Evolutionary conservation across 2,888 invertebrate species (phyloP).

Genomic region (Tipula unca): DNA sequence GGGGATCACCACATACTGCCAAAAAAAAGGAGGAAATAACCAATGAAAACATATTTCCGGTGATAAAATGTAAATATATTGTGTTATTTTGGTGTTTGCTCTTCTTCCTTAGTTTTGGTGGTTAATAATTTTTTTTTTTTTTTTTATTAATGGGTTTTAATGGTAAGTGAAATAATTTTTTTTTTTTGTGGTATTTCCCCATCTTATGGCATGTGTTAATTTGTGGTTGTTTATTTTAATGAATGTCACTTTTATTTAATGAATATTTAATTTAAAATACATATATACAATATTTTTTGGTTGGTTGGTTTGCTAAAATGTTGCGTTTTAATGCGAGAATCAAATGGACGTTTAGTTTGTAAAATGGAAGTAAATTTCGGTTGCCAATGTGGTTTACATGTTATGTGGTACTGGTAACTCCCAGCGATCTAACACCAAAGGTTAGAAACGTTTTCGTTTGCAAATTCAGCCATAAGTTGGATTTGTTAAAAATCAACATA

Average conservation of each 20-base stretch:
- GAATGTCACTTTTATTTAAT: slow-evolving; percentile 8
- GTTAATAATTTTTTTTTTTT: not conserved
- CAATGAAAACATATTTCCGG: slow-evolving; percentile 21
- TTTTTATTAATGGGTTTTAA: not conserved
- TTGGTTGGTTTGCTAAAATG: not conserved
- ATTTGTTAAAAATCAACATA: too few species aligned
- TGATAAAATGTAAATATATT: slow-evolving; percentile 14
- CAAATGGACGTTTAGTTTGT: not conserved
- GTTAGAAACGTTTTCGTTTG: too few species aligned
- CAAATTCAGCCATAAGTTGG: too few species aligned
- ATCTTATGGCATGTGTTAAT: slow-evolving; percentile 9
- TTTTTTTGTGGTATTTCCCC: not conserved
- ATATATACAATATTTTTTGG: not conserved
- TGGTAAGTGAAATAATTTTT: not conserved
- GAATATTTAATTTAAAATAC: slow-evolving; percentile 1
- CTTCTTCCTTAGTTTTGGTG: not conserved
- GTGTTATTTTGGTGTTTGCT: not conserved
- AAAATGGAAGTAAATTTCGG: not conserved
- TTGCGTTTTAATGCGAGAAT: not conserved
- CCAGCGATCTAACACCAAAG: too few species aligned
- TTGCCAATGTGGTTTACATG: too few species aligned
- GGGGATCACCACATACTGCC: not conserved
- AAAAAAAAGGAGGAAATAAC: slow-evolving; percentile 16
- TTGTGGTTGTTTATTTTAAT: slow-evolving; percentile 16
- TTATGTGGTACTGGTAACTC: too few species aligned